phyloP scores from a whole-genome alignment of 2,113 vertebrate genomes.

The Excalfactoria chinensis region DNA sequence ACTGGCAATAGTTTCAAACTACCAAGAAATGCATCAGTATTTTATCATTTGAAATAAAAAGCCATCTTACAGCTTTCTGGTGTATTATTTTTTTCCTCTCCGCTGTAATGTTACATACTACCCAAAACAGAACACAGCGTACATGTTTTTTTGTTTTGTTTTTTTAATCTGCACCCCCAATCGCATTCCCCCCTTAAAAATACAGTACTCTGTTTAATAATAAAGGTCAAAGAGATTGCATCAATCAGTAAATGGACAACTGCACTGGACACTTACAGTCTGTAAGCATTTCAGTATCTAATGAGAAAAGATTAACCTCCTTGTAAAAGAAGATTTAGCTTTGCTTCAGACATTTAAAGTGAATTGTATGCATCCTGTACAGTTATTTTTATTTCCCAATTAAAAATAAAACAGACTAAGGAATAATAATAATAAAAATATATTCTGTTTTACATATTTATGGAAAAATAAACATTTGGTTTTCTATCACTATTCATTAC shows the following conservation, averaged over 20 bases:
- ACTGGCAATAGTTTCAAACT: not conserved
- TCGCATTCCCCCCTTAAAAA: too few species aligned
- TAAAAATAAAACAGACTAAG: not conserved
- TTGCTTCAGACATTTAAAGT: not conserved
- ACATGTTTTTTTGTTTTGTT: not conserved
- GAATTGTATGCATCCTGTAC: not conserved
- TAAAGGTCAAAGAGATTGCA: not conserved
- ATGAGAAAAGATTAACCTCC: not conserved
- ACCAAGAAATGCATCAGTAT: not conserved
- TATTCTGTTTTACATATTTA: not conserved
- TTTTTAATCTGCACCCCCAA: not conserved
- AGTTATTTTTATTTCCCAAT: not conserved
- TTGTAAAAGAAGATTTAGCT: not conserved
- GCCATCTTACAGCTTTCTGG: not conserved
- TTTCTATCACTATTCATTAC: not conserved
- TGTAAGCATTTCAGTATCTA: not conserved
- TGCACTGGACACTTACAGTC: not conserved
- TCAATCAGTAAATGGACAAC: not conserved
- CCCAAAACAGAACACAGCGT: not conserved
- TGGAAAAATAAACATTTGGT: not conserved
- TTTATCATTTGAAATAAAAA: not conserved
- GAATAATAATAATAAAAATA: not conserved
- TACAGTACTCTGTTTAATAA: not conserved
- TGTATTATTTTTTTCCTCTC: not conserved
- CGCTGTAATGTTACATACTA: not conserved